Base-by-base conservation (phyloP, 2,113 vertebrate species). In the Sander lucioperca region DNA sequence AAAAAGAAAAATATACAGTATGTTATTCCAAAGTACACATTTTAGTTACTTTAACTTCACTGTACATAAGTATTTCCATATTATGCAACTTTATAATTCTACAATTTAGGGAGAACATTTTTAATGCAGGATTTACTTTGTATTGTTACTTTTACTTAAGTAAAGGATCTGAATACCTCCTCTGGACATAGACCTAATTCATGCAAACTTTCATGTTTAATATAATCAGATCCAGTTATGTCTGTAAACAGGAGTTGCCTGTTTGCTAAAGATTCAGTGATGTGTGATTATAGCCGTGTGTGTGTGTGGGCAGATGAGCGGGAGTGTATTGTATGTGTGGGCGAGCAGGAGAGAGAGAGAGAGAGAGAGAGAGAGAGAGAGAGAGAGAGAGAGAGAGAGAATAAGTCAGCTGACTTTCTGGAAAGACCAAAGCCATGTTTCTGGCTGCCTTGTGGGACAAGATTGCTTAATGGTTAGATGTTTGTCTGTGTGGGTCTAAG, bases 331-430 rank as follows among this genome's bases (percentile, higher is more conserved):
- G 21, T 30, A 23, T n/a, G 14, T 1, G 4, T 67, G 43, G 45
- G 23, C 13, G 19, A 11, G 39, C 39, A 43, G 9, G 30, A 51
- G 19, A 13, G 27, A 75, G 6, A 30, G n/a, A 5, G 5, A 53
- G 5, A 67, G 13, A 58, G 25, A 27, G 30, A 50, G 27, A 75
- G 7, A 30, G 23, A 5, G 5, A 54, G 15, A 39, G 43, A 43
- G 51, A 59, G 11, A 48, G 3, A 19, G 27, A 11, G 23, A 51
- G 53, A 51, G 59, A 59, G 6, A 48, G 14, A 58, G n/a, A 27
- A 33, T 36, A 68, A 86, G 75, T 85, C 72, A 86, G 64, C 25
- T 91, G 69, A 80, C 75, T 76, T 81, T 63, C 23, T 57, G 63
- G 30, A 86, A 86, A 57, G 45, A 39, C 43, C 12, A 33, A 58